These are phyloP conservation scores for Pheosia tremula DNA, from an alignment of 2,888 invertebrate genomes.

Conservation along the genomic window DNA sequence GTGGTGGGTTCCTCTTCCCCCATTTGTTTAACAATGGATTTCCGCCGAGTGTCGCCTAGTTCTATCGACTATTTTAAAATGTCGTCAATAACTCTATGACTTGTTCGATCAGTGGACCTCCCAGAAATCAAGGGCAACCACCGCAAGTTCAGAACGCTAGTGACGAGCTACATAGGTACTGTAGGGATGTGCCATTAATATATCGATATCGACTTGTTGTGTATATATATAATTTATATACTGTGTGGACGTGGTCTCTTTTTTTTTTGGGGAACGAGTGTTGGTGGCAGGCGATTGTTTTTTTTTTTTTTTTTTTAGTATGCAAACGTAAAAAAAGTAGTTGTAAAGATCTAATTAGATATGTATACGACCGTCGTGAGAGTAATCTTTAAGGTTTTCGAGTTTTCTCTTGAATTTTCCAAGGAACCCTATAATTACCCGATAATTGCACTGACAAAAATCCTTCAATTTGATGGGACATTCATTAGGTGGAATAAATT, in stretches of 20 bases:
- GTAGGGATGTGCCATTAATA: constrained; percentile 48
- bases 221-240: constrained; percentile 26
- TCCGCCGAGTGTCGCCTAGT: no score
- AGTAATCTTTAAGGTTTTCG: no score
- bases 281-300: constrained; percentile 36
- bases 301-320: not conserved
- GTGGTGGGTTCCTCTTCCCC: no score
- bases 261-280: constrained; percentile 37
- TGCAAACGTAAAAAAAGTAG: no score
- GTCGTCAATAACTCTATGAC: constrained; percentile 24
- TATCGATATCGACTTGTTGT: constrained; percentile 33
- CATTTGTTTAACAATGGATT: no score
- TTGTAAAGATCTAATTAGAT: no score
- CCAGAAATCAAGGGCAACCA: constrained; percentile 99
- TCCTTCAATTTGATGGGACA: no score
- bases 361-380: no score
- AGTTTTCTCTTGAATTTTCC: no score
- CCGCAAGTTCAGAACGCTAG: constrained; percentile 99
- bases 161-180: constrained; percentile 99
- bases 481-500: no score
- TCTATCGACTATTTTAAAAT: not conserved
- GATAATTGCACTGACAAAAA: no score
- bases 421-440: no score
- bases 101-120: constrained; percentile 92
- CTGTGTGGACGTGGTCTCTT: constrained; percentile 39